A percentile compares a stretch with the other conserved stretches of the same genome.
These are phyloP conservation scores for Acanthochromis polyacanthus DNA, from an alignment of 2,113 vertebrate species.

Conservation along the genomic window DNA sequence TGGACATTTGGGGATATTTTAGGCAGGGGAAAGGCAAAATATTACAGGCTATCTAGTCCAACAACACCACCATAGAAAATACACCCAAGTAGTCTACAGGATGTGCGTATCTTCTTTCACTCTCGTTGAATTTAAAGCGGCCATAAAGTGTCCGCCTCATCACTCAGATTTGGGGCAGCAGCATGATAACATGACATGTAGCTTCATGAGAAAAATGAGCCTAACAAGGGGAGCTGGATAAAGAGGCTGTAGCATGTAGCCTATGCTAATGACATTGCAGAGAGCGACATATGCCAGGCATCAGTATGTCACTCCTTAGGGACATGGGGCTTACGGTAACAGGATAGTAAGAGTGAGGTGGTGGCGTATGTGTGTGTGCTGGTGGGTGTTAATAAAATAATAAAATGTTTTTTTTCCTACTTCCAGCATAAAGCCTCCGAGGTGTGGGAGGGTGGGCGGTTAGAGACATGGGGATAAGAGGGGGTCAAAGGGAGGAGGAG, in stretches of 20 bases:
- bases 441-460: slow-evolving; percentile 19
- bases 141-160: slow-evolving; percentile 52
- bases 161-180: slow-evolving; percentile 70
- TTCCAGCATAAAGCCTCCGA: slow-evolving; percentile 63
- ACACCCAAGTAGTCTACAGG: slow-evolving; percentile 52
- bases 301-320: slow-evolving; percentile 78
- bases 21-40: slow-evolving; percentile 57
- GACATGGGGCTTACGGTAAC: slow-evolving; percentile 79
- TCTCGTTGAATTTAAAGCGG: slow-evolving; percentile 41
- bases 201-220: slow-evolving; percentile 68
- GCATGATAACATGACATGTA: slow-evolving; percentile 72
- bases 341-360: slow-evolving; percentile 73
- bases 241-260: slow-evolving; percentile 70
- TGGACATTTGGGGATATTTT: slow-evolving; percentile 70
- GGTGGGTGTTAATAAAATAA: slow-evolving; percentile 26
- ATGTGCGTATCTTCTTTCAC: slow-evolving; percentile 50
- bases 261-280: slow-evolving; percentile 75
- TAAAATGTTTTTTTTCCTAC: slow-evolving; percentile 50
- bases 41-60: slow-evolving; percentile 45
- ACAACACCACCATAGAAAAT: slow-evolving; percentile 64
- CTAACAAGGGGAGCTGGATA: slow-evolving; percentile 72
- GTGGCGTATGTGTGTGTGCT: slow-evolving; percentile 33
- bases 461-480: slow-evolving; percentile 43
- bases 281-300: slow-evolving; percentile 81
- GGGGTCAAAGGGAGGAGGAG: slow-evolving; percentile 66